Conservation (phyloP, 2,888 invertebrate species). For the Syrphus vitripennis region DNA sequence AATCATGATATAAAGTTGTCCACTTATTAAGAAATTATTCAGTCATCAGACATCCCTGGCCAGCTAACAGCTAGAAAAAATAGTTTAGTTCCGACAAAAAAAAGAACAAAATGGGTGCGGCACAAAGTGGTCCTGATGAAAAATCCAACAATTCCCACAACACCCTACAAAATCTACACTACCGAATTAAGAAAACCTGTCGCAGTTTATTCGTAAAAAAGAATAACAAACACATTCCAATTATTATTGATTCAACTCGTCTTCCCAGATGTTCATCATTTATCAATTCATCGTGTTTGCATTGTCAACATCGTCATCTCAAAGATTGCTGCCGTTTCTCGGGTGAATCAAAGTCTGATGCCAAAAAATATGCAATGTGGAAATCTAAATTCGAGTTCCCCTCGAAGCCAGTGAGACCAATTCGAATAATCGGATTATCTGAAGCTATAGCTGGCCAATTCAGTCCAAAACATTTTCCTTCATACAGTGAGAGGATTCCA, state of each 20-base stretch:
- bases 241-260: not conserved
- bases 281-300: not conserved
- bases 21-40: not conserved
- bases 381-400: conserved; percentile 35
- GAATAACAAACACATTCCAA: not conserved
- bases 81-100: not conserved
- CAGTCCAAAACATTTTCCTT: conserved; percentile 76
- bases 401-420: conserved; percentile 73
- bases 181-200: not conserved
- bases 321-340: conserved; percentile 15
- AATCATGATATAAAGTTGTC: not conserved
- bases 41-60: not conserved
- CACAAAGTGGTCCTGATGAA: not conserved
- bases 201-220: not conserved
- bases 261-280: conserved; percentile 46
- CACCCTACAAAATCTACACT: not conserved
- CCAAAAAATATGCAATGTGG: conserved; percentile 8
- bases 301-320: conserved; percentile 27
- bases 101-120: conserved; percentile 32
- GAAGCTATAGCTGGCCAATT: conserved; percentile 78
- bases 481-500: conserved; percentile 72
- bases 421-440: conserved; percentile 76
- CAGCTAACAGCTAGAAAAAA: not conserved
- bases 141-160: not conserved
- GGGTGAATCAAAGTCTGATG: conserved; percentile 6